Base-by-base conservation (phyloP, 30 jellyfish, hydroid and myxozoan genomes). In the Aurelia sp. region DNA sequence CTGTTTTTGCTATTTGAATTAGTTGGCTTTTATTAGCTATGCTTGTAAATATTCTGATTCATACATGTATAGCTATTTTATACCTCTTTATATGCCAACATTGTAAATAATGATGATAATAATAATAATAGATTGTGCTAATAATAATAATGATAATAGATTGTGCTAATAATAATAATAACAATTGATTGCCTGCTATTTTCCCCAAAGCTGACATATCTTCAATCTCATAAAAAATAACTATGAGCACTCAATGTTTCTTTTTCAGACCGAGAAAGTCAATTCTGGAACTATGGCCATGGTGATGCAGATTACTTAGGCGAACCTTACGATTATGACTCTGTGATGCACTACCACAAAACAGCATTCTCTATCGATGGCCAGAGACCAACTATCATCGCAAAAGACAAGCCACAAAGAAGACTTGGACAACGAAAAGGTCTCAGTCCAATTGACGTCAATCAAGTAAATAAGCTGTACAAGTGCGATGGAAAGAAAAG, bases 291-390 rank as follows among this genome's bases (percentile, higher is more conserved):
- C 30, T 79, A 79, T 41, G 47, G 40, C 19, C 90, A 63, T 62
- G 90, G 90, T 31, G 81, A 79, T 0, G 90, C 81, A 4, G 90
- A 79, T 24, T 52, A 47, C 58, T 63, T 60, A 18, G 81, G 81
- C 11, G 90, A 79, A 22, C 68, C 81, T 3, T 79, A 79, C 61
- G 90, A 79, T 52, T 63, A 35, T 38, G 81, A 63, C 22, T 60
- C 81, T 35, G 63, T 77, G 15, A 77, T 77, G 88, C 88, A 77
- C 47, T 77, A 77, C 76, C 79, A 33, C 22, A 77, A 77, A 13
- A 60, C 81, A 15, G 90, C 90, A 60, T 79, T 79, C 57, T 19
- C 63, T 15, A 17, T 50, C 40, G 19, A 31, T 17, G 35, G 69
- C 83, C 24, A 22, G 17, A 21, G 77, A 20, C 38, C 50, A 6